Percentiles rank a stretch among this genome's conserved stretches.
Conservation (phyloP, 2,888 invertebrate genomes). For the Ochropacha duplaris region DNA sequence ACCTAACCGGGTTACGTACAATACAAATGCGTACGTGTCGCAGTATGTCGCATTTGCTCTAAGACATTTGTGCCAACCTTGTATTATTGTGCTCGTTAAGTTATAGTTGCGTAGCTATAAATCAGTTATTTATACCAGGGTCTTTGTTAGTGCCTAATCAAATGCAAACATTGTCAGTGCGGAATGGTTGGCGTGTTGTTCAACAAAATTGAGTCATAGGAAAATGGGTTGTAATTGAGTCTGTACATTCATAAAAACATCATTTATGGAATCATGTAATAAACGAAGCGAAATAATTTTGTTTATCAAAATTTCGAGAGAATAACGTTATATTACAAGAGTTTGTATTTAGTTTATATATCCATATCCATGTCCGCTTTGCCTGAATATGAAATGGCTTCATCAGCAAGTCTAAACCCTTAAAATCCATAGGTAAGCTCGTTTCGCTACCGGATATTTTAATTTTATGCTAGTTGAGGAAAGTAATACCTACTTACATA, state of each 20-base stretch:
- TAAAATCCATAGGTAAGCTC: slow-evolving; percentile 25
- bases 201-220: not conserved
- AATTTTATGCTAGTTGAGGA: not conserved
- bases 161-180: not conserved
- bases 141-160: slow-evolving; percentile 44
- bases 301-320: not conserved
- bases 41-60: slow-evolving; percentile 34
- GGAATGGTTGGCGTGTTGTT: not conserved
- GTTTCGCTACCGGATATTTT: slow-evolving; percentile 2
- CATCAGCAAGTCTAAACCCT: slow-evolving; percentile 43
- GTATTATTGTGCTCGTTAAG: slow-evolving; percentile 63
- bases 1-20: slow-evolving; percentile 77
- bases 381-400: slow-evolving; percentile 37
- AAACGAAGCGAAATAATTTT: slow-evolving; percentile 6
- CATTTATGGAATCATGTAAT: not conserved
- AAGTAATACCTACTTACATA: not conserved
- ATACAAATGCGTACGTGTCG: slow-evolving; percentile 68
- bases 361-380: slow-evolving; percentile 14
- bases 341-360: slow-evolving; percentile 18
- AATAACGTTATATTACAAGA: not conserved
- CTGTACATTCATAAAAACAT: not conserved
- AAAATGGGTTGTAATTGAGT: not conserved
- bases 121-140: slow-evolving; percentile 68
- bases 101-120: slow-evolving; percentile 58
- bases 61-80: slow-evolving; percentile 20